These are phyloP conservation scores for Stictocephala bisonia DNA, from an alignment of 2,888 invertebrate species.

Conservation along the genomic window DNA sequence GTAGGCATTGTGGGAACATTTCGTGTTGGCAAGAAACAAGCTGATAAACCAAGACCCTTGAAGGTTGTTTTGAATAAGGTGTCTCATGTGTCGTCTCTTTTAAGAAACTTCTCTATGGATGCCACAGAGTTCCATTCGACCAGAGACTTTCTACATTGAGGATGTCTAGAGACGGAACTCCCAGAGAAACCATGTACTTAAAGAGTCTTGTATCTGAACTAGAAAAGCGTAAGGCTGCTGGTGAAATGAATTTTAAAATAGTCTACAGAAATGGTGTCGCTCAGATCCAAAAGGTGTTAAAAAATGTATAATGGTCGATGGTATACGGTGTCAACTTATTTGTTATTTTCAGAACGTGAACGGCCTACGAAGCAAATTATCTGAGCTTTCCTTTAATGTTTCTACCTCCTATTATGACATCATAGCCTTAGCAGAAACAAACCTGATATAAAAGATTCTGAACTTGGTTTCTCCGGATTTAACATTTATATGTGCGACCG, in stretches of 20 bases:
- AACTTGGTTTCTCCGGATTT: not conserved
- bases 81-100: not conserved
- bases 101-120: not conserved
- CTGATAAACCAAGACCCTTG: not conserved
- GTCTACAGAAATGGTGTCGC: not conserved
- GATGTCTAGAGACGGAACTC: not conserved
- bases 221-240: not conserved
- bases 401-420: not conserved
- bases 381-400: not conserved
- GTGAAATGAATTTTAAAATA: slow-evolving; percentile 8
- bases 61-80: not conserved
- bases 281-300: not conserved
- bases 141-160: too few species aligned
- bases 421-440: not conserved
- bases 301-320: not conserved
- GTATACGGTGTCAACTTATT: not conserved
- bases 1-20: too few species aligned
- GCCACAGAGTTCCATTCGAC: not conserved
- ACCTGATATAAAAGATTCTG: not conserved
- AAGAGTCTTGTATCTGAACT: not conserved
- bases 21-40: not conserved
- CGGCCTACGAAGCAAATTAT: slow-evolving; percentile 3
- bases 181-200: not conserved
- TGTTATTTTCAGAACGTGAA: slow-evolving; percentile 19
- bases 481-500: slow-evolving; percentile 4